These are phyloP conservation scores for Papilio aristodemus DNA, from an alignment of 1,140 invertebrate genomes.

Conservation along the genomic window DNA sequence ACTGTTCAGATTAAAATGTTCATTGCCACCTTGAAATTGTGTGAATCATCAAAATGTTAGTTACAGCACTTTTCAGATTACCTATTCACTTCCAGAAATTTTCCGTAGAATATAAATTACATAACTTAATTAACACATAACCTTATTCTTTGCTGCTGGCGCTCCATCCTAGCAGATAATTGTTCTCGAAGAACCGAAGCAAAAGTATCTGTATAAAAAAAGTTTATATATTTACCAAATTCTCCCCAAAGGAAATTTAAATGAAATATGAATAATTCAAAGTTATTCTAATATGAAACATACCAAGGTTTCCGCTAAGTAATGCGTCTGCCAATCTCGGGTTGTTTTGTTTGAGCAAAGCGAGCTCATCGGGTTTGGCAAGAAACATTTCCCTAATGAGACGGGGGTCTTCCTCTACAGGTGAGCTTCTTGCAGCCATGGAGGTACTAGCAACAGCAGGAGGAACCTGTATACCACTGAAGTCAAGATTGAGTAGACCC, in stretches of 20 bases:
- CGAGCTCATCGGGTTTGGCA: conserved; percentile 94
- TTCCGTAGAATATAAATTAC: background rate
- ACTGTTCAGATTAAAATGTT: background rate
- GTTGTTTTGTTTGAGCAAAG: conserved; percentile 96
- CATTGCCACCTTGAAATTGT: background rate
- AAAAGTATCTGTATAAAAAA: conserved; percentile 85
- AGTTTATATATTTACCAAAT: conserved; percentile 39
- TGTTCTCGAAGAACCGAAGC: conserved; percentile 90
- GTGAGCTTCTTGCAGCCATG: conserved; percentile 73
- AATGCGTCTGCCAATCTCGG: conserved; percentile 94
- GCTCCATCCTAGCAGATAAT: conserved; percentile 87
- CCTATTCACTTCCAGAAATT: background rate
- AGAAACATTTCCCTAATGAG: conserved; percentile 93
- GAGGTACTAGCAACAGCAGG: conserved; percentile 58
- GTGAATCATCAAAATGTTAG: background rate
- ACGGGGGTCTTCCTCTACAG: conserved; percentile 92
- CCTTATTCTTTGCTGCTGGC: conserved; percentile 89
- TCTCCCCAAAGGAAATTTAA: background rate
- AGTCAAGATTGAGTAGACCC: conserved; percentile 84
- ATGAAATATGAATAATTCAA: conserved; percentile 28
- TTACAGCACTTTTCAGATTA: background rate
- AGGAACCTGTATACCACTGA: conserved; percentile 92
- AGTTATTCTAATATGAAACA: conserved; percentile 40
- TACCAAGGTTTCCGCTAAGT: conserved; percentile 89
- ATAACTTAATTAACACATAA: conserved; percentile 33